Conservation (phyloP, 2,888 invertebrate genomes). For the Drosophila siamana region DNA sequence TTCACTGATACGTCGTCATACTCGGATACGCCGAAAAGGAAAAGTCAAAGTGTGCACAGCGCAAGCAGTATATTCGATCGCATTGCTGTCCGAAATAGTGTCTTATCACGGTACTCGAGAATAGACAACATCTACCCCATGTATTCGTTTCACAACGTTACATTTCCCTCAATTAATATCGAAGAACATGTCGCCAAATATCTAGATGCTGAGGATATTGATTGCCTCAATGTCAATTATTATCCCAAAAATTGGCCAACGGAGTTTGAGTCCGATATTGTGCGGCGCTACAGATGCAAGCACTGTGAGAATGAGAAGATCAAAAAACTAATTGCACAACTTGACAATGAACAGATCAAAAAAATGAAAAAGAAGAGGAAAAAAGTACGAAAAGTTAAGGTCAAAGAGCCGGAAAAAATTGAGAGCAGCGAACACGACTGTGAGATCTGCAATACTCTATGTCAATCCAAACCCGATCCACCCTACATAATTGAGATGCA, state of each 20-base stretch:
- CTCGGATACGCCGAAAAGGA: too few relatives aligned
- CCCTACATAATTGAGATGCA: slow-evolving; percentile 42
- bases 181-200: background rate
- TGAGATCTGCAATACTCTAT: slow-evolving; percentile 28
- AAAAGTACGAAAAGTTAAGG: background rate
- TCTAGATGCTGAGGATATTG: too few relatives aligned
- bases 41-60: too few relatives aligned
- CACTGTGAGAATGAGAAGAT: background rate
- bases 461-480: slow-evolving; percentile 25
- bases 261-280: background rate
- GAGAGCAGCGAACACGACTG: slow-evolving; percentile 13
- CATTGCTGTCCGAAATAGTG: background rate
- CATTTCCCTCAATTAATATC: background rate
- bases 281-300: background rate
- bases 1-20: too few relatives aligned
- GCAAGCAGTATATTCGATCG: background rate
- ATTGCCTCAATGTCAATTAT: background rate
- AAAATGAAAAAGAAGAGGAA: background rate
- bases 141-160: background rate
- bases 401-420: background rate
- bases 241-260: background rate
- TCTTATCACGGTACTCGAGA: background rate
- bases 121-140: background rate
- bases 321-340: background rate
- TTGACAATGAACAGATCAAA: background rate